Base-by-base conservation (phyloP, 2,888 invertebrate species). In the Erannis defoliaria region DNA sequence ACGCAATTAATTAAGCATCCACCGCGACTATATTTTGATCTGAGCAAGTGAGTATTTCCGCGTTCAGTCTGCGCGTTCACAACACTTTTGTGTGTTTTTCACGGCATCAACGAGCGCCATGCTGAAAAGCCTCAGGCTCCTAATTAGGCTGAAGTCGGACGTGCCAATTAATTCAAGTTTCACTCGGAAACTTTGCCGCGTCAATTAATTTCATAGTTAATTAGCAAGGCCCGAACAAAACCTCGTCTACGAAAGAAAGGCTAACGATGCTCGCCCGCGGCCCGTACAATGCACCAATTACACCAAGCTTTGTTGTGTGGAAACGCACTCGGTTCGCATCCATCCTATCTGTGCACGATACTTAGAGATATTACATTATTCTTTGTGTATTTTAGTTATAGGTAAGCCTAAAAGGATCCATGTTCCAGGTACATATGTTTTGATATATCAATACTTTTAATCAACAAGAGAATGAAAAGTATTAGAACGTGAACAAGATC, bases 141-240 rank as follows among this genome's bases (percentile, higher is more conserved):
- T 93, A 93, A 93, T 93, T 93, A 93, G 93, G 89, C 90, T 86
- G 89, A 87, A 91, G 90, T 90, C 90, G 90, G 93, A 93, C 93
- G 89, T 89, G 90, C 92, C 93, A 93, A 93, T 93, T 93, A 93
- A 93, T 91, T 93, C 92, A 92, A 92, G 93, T 93, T 93, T 93
- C 90, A 89, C 90, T 90, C 87, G 87, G 89, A 90, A 93, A 93
- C 89, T 93, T 93, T 90, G 89, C 92, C 86, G 89, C 93, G 90
- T 93, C 93, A 93, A 93, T 93, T 93, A 93, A 93, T 93, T 93
- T 93, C 92, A 92, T 92, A 93, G 91, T 92, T 93, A 93, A 93
- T 93, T 93, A 93, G 91, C 89, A 86, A 85, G 86, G 71, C 75
- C 77, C 81, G 88, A 88, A 90, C 91, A 89, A 91, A 90, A 89